These are phyloP conservation scores for Malurus alboscapulatus DNA, from an alignment of 2,113 vertebrate species.

Conservation along the genomic window DNA sequence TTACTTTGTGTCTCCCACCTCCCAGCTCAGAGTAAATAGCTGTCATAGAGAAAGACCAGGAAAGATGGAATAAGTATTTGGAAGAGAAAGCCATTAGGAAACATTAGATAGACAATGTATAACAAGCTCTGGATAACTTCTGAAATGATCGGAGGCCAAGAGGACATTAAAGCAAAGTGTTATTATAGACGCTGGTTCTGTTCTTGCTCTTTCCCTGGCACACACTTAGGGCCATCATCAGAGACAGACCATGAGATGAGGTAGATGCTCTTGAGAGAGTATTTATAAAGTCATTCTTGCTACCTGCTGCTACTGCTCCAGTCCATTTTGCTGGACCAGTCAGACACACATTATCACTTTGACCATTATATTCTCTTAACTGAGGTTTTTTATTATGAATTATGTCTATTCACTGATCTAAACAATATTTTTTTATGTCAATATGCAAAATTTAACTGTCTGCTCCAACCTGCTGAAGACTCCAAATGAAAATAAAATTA, in stretches of 20 bases:
- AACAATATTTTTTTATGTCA: background rate
- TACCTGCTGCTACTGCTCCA: background rate
- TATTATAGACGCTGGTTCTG: background rate
- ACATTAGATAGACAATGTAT: background rate
- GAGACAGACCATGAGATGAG: fast-evolving
- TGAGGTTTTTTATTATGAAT: background rate
- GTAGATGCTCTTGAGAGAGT: background rate
- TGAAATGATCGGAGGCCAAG: background rate
- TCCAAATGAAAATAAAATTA: background rate
- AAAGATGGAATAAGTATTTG: background rate
- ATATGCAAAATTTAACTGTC: background rate
- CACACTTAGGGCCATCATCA: background rate
- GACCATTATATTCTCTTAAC: background rate
- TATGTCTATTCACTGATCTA: background rate
- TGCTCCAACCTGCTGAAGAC: background rate
- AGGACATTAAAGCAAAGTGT: background rate
- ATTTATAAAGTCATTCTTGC: background rate
- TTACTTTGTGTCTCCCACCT: background rate
- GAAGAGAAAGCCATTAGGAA: background rate
- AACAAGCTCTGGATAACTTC: background rate
- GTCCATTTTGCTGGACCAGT: background rate
- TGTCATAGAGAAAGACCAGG: background rate
- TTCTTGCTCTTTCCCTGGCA: background rate
- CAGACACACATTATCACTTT: background rate
- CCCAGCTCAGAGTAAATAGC: background rate